Base-by-base conservation (phyloP, 1,140 invertebrate species). In the Brachionus asplanchnoidis region DNA sequence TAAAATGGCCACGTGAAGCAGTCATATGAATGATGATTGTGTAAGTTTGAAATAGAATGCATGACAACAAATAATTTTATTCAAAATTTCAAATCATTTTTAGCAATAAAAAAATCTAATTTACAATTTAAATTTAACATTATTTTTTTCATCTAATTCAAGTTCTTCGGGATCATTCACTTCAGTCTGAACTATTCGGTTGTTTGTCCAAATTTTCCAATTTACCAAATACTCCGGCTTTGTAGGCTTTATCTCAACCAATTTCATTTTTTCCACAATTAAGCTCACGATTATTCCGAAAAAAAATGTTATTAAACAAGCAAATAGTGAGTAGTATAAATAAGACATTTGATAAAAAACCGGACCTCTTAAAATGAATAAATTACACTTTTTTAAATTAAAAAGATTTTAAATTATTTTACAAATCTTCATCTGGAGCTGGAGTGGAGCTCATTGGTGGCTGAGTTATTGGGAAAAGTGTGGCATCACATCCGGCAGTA, bases 1-100 rank as follows among this genome's bases (percentile, higher is more conserved):
- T 82, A 20, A 82, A 82, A 23, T 82, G 79, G 79, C 79, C 79
- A 3, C 20, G 20, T 68, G 79, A 82, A 60, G 79, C 79, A 8
- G 12, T 82, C n/a, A 65, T 20, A 4, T 68, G 36, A 82, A 82
- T 26, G 32, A 65, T 28, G 28, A 56, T n/a, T 20, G 17, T 60
- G n/a, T 60, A 9, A 60, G 17, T 46, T 78, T 78, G 20, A 42
- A 42, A 12, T 40, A 26, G 46, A n/a, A 78, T 36, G 3, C n/a
- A 12, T 60, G 14, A n/a, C 5, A 53, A 53, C 14, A 53, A 11
- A 60, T 60, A 20, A 60, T 60, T 60, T 60, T 60, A 60, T 60
- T 60, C 53, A 60, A 60, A 60, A 60, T 20, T 20, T 9, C 3
- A 68, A 68, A 68, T 32, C 32, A 68, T 28, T 23, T 68, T 44